Base-by-base conservation (phyloP, 2,888 invertebrate genomes). In the Argyresthia goedartella region DNA sequence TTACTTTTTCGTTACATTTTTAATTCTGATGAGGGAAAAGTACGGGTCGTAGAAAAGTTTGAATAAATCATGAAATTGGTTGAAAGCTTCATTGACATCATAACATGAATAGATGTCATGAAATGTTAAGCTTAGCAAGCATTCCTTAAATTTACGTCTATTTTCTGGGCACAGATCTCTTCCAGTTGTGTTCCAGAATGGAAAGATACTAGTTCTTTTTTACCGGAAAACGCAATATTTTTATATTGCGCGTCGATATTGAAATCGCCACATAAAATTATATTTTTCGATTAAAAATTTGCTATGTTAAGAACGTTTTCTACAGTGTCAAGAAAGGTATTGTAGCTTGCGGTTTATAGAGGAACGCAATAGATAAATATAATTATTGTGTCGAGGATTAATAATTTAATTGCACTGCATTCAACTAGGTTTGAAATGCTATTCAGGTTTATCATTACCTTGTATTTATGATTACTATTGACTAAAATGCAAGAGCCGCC, bases 111-210 rank as follows among this genome's bases (percentile, higher is more conserved):
- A n/a, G n/a, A n/a, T n/a, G n/a, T n/a, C n/a, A n/a, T n/a, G n/a
- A n/a, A n/a, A n/a, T n/a, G n/a, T n/a, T n/a, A n/a, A n/a, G n/a
- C n/a, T n/a, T n/a, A n/a, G 10, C n/a, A 61, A 3, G 36, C 41
- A 56, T n/a, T 56, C 36, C 42, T 33, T 46, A 52, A 59, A 59
- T 51, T 55, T 61, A 13, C 10, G 13, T 15, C 56, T 35, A 51
- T 59, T 59, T 44, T 55, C 54, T 4, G n/a, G 13, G 34, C 50
- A 45, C 8, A 50, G 57, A 42, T 58, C 56, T 13, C 57, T 48
- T 49, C 16, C 25, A 7, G 36, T 15, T 4, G 41, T 49, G 36
- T 35, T 44, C 57, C 57, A 57, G 14, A 36, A 41, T 2, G 15
- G 34, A 25, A 52, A 10, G 3, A 9, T 14, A 49, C 49, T 52